These are phyloP conservation scores for Papilio dardanus DNA, from an alignment of 1,140 invertebrate species.

Conservation along the genomic window DNA sequence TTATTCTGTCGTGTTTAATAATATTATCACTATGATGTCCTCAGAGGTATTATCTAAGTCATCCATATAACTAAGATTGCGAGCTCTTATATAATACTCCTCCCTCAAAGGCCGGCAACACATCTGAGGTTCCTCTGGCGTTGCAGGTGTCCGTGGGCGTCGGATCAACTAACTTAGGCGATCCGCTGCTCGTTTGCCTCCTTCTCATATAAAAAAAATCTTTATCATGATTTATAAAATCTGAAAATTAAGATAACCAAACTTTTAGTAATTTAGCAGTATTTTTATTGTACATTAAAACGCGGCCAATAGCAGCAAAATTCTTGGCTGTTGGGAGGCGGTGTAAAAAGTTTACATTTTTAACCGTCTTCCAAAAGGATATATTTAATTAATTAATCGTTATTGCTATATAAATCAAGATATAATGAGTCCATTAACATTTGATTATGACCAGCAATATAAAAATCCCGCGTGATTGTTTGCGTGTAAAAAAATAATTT, in stretches of 20 bases:
- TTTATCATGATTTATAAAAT: neutral
- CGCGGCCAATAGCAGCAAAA: neutral
- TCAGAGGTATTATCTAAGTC: neutral
- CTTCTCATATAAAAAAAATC: too few species aligned
- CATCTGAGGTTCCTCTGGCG: too few species aligned
- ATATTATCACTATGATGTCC: neutral
- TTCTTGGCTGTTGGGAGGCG: too few species aligned
- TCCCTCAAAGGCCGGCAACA: too few species aligned
- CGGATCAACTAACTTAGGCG: too few species aligned
- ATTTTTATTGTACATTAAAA: neutral
- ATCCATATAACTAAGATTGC: neutral
- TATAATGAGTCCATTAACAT: too few species aligned
- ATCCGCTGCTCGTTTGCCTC: too few species aligned
- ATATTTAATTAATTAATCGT: too few species aligned
- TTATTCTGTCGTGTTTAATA: neutral
- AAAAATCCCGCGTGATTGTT: neutral
- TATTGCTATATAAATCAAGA: too few species aligned
- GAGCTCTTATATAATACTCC: neutral
- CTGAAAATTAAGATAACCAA: neutral
- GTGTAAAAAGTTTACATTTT: neutral
- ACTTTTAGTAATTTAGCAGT: neutral
- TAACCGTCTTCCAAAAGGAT: too few species aligned
- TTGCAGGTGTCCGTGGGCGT: too few species aligned
- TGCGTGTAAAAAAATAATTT: neutral
- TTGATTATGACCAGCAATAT: too few species aligned